Conservation (phyloP, 2,888 invertebrate genomes). For the Eudasyphora cyanicolor region DNA sequence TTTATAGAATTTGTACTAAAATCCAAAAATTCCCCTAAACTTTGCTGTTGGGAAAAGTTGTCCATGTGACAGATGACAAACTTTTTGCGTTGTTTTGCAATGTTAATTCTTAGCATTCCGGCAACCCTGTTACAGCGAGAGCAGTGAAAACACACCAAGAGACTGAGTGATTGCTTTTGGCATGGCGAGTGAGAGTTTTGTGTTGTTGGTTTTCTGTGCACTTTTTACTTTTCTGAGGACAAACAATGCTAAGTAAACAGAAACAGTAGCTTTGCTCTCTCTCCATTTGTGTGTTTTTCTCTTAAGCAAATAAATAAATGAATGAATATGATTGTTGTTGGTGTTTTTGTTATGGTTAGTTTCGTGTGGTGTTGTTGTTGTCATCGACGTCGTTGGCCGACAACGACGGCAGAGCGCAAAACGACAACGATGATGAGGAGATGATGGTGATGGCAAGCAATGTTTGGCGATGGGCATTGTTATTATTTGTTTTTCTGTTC, state of each 20-base stretch:
- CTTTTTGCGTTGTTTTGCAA: too few relatives aligned
- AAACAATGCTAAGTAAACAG: conserved; percentile 23
- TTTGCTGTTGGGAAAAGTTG: too few relatives aligned
- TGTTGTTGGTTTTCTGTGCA: too few relatives aligned
- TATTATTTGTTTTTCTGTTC: conserved; percentile 18
- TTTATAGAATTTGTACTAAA: too few relatives aligned
- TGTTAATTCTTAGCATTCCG: too few relatives aligned
- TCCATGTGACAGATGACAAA: too few relatives aligned
- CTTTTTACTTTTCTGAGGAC: not conserved
- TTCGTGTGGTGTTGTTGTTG: not conserved
- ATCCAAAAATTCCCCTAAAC: too few relatives aligned
- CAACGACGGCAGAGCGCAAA: not conserved
- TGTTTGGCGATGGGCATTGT: conserved; percentile 14
- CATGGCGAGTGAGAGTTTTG: not conserved
- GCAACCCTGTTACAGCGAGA: not conserved
- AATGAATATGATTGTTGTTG: conserved; percentile 20
- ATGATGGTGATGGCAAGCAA: not conserved
- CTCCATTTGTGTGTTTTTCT: conserved; percentile 21
- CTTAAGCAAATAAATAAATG: conserved; percentile 25
- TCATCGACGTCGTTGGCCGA: not conserved
- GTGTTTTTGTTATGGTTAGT: not conserved
- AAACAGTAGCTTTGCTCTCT: conserved; percentile 10
- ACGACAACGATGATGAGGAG: not conserved
- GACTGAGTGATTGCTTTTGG: conserved; percentile 8
- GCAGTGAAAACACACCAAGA: not conserved